Conservation (phyloP, 2,113 vertebrate species). For the Psilopsiagon aurifrons region DNA sequence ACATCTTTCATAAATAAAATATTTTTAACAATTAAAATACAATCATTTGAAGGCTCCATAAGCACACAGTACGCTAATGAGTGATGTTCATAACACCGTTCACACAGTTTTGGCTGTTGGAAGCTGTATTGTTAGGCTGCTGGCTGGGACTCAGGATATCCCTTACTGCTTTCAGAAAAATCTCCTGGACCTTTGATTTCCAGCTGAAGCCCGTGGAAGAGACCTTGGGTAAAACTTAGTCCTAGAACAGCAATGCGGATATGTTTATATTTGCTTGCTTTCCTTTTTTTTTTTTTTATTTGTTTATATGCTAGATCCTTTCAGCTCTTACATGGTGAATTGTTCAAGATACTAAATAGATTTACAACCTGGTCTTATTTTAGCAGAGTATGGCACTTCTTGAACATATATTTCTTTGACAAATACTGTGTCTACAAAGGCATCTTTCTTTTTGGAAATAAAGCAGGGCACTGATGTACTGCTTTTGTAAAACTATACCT, state of each 20-base stretch:
- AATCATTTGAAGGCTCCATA: not conserved
- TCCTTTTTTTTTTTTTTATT: not conserved
- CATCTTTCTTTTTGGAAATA: not conserved
- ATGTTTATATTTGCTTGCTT: not conserved
- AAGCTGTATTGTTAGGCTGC: conserved; percentile 7
- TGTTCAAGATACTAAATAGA: not conserved
- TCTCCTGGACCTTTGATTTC: conserved; percentile 37
- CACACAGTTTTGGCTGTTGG: conserved; percentile 1
- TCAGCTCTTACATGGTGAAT: not conserved
- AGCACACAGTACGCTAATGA: not conserved
- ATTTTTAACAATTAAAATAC: not conserved
- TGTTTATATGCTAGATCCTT: not conserved
- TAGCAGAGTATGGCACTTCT: not conserved
- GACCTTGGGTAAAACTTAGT: conserved; percentile 34
- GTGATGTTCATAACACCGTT: not conserved
- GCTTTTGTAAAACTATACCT: not conserved
- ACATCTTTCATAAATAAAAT: not conserved
- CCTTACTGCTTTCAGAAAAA: conserved; percentile 18
- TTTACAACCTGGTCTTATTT: not conserved
- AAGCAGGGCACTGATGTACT: not conserved
- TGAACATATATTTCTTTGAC: not conserved
- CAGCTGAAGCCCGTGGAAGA: not conserved
- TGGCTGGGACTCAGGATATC: conserved; percentile 42
- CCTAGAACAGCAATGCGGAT: not conserved
- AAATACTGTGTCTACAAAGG: not conserved